phyloP scores from a whole-genome alignment of 2,797 vertebrate species.

The Coendou prehensilis region DNA sequence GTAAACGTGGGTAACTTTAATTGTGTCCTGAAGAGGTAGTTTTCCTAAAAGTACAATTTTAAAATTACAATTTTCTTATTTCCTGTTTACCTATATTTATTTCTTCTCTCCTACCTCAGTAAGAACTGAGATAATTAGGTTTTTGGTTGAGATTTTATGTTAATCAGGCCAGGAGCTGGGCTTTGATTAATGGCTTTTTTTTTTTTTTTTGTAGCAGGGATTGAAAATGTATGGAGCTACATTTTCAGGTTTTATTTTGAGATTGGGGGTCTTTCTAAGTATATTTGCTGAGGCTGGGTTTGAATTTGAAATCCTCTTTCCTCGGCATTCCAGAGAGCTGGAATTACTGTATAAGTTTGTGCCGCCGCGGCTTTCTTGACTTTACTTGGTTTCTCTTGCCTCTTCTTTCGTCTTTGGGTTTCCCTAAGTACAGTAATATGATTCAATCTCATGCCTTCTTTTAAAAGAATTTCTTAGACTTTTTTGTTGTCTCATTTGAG shows the following conservation, averaged over 20 bases:
- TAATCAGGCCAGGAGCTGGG: background rate
- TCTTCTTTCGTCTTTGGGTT: background rate
- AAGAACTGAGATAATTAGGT: background rate
- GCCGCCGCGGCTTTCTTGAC: background rate
- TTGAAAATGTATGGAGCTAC: background rate
- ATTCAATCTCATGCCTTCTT: too few relatives aligned
- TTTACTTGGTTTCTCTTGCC: background rate
- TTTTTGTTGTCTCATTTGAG: background rate
- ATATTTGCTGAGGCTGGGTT: background rate
- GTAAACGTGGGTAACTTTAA: background rate
- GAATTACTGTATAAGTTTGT: background rate
- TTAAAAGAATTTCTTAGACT: background rate
- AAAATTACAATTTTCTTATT: background rate
- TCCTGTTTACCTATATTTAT: background rate
- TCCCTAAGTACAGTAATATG: background rate
- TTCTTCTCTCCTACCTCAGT: background rate
- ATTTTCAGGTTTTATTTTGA: background rate
- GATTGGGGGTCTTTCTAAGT: background rate
- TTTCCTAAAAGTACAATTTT: background rate
- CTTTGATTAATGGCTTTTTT: background rate
- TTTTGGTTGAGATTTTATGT: background rate
- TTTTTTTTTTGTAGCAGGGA: background rate
- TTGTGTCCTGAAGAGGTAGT: background rate
- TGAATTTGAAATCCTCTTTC: background rate
- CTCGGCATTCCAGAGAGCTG: background rate